Evolutionary conservation across 2,113 vertebrate species (phyloP).

Genomic region (Pterocles orientalis): DNA sequence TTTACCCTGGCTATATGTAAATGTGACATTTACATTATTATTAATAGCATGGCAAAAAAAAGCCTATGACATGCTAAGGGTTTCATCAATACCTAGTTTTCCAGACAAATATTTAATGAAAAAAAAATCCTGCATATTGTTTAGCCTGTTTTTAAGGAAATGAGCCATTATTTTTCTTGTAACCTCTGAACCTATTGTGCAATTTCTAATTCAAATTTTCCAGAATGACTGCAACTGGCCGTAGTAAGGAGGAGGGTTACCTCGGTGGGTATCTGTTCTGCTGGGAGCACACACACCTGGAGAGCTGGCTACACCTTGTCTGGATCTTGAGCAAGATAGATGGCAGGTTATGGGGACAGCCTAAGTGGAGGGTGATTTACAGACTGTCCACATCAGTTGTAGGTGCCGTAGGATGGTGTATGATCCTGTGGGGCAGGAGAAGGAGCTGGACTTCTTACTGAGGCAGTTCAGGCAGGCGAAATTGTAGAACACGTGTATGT

Average conservation of each 20-base stretch:
- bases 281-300: background rate
- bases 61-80: background rate
- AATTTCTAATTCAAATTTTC: background rate
- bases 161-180: background rate
- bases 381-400: background rate
- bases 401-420: background rate
- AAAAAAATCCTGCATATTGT: background rate
- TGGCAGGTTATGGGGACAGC: background rate
- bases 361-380: rapidly evolving
- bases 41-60: background rate
- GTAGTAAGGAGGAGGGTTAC: background rate
- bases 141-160: background rate
- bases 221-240: background rate
- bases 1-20: background rate
- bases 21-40: background rate
- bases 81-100: background rate
- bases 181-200: background rate
- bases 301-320: background rate
- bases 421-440: background rate
- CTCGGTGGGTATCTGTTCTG: background rate
- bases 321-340: background rate
- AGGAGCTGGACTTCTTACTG: background rate
- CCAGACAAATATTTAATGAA: background rate
- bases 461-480: background rate
- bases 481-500: background rate